These are phyloP conservation scores for Acanthurus lineatus DNA, from an alignment of 2,797 vertebrate species.

Conservation along the genomic window DNA sequence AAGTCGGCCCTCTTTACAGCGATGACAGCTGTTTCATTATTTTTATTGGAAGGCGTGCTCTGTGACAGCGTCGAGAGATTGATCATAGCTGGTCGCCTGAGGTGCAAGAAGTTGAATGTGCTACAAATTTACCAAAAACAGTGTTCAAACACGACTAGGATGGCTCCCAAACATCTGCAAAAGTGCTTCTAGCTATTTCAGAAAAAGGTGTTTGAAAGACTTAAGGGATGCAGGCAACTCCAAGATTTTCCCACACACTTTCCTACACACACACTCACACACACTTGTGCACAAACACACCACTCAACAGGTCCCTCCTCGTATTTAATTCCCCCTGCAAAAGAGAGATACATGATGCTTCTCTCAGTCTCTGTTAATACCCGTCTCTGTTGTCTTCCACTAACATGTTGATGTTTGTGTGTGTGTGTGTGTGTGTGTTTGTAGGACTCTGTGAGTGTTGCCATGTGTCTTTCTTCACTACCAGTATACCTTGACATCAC, in stretches of 20 bases:
- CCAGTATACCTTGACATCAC: constrained; percentile 20
- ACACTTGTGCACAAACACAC: neutral
- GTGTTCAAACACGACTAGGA: constrained; percentile 51
- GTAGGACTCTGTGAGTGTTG: constrained; percentile 29
- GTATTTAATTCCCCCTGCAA: constrained; percentile 21
- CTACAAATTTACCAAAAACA: constrained; percentile 58
- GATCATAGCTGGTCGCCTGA: constrained; percentile 30
- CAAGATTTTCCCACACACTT: neutral
- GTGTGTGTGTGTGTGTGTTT: neutral
- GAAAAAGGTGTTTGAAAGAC: constrained; percentile 18
- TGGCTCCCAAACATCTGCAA: constrained; percentile 57
- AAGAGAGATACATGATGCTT: constrained; percentile 31
- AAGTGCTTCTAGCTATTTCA: constrained; percentile 14
- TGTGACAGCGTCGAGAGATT: constrained; percentile 34
- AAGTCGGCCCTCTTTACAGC: constrained; percentile 37
- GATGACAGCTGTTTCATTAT: constrained; percentile 69
- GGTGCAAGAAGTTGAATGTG: constrained; percentile 62
- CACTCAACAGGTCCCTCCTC: constrained; percentile 17
- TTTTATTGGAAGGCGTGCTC: constrained; percentile 47
- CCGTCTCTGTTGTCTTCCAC: constrained; percentile 41
- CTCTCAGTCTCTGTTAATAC: constrained; percentile 55
- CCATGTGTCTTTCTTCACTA: constrained; percentile 27
- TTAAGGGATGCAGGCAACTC: constrained; percentile 1
- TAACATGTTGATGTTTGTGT: constrained; percentile 27
- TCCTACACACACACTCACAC: neutral